Percentiles rank a stretch among this genome's conserved stretches.
phyloP scores from a whole-genome alignment of 1,140 invertebrate genomes.

The Halyomorpha halys region DNA sequence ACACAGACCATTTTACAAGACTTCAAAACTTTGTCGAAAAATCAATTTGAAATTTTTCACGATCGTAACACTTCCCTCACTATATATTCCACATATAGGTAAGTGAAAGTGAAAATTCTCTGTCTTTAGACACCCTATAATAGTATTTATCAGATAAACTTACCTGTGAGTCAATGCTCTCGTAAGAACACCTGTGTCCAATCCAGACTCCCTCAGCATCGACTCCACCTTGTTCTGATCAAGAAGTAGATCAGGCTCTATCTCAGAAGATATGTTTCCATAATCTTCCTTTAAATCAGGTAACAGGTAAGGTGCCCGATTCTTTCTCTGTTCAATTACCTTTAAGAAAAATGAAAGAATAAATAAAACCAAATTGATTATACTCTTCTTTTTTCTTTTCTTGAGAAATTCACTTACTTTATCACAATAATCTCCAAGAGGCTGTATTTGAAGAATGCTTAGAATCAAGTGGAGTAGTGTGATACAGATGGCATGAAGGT shows the following conservation, averaged over 20 bases:
- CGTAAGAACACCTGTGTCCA: neutral
- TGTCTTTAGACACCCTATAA: too few relatives aligned
- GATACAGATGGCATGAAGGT: neutral
- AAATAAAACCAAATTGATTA: neutral
- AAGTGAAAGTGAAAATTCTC: too few relatives aligned
- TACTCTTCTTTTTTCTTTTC: too few relatives aligned
- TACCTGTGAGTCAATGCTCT: neutral
- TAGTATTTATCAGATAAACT: too few relatives aligned
- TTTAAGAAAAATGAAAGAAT: neutral
- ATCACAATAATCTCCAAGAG: slow-evolving; percentile 4
- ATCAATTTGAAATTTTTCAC: too few relatives aligned
- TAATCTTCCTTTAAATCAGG: slow-evolving; percentile 1
- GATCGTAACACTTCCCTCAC: too few relatives aligned
- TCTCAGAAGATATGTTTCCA: neutral
- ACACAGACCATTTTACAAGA: too few relatives aligned
- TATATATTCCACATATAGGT: too few relatives aligned
- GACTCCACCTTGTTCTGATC: neutral
- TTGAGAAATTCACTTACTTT: neutral
- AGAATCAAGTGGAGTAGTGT: neutral
- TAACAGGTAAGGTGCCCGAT: neutral
- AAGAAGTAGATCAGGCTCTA: neutral
- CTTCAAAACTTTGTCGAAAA: too few relatives aligned
- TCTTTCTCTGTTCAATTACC: neutral
- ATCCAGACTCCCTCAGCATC: neutral
- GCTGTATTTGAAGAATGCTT: neutral